phyloP scores from a whole-genome alignment of 2,888 invertebrate species.

The Parasteatoda lunata region DNA sequence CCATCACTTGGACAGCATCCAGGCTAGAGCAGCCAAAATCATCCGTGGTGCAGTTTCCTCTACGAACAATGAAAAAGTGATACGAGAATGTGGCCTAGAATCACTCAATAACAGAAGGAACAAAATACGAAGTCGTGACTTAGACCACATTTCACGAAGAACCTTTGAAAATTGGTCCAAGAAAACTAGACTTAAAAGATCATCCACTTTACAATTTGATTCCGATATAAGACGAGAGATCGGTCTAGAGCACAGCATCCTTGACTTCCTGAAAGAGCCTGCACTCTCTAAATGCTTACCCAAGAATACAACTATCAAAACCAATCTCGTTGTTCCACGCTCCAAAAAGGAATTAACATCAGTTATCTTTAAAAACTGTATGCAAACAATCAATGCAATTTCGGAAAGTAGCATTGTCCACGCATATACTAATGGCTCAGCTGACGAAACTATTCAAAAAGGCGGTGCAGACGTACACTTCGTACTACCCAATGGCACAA shows the following conservation, averaged over 20 bases:
- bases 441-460: slow-evolving; percentile 19
- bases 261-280: background rate
- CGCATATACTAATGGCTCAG: slow-evolving; percentile 6
- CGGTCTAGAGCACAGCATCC: background rate
- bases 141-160: background rate
- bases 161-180: slow-evolving; percentile 5
- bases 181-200: background rate
- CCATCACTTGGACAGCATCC: background rate
- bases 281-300: background rate
- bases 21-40: background rate
- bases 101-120: background rate
- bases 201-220: background rate
- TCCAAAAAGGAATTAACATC: slow-evolving; percentile 11
- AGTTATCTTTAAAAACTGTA: slow-evolving; percentile 17
- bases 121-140: background rate
- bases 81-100: background rate
- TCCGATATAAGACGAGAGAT: background rate
- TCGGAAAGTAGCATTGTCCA: background rate
- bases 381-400: slow-evolving; percentile 23
- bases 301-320: background rate
- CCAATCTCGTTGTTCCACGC: background rate
- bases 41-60: background rate
- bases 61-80: background rate
- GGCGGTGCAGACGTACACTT: background rate
- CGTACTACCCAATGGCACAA: background rate